phyloP scores from a whole-genome alignment of 1,140 invertebrate genomes.

The Solen grandis region DNA sequence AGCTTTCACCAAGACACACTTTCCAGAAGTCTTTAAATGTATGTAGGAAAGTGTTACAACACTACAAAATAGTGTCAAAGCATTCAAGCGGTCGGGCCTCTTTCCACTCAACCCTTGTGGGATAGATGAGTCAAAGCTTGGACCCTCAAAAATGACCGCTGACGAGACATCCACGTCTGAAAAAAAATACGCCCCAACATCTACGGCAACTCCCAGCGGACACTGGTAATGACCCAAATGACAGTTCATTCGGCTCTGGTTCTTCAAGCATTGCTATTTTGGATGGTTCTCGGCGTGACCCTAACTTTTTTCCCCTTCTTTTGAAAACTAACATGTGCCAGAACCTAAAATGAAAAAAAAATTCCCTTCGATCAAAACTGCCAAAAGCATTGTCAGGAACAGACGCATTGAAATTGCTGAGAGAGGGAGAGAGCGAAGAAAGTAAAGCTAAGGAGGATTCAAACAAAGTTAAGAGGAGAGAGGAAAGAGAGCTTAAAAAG shows the following conservation, averaged over 20 bases:
- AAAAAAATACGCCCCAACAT: background rate
- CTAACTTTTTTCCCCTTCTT: background rate
- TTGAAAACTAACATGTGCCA: background rate
- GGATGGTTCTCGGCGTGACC: background rate
- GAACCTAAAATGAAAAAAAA: background rate
- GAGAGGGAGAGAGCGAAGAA: constrained; percentile 12
- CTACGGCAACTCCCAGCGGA: background rate
- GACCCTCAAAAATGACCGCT: background rate
- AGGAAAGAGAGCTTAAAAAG: background rate
- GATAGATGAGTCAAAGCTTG: constrained; percentile 11
- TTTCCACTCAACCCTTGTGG: background rate
- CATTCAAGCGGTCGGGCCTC: background rate
- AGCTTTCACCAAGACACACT: constrained; percentile 6
- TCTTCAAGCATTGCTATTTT: background rate
- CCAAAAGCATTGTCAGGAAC: constrained; percentile 22
- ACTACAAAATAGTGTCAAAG: background rate
- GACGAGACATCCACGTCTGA: background rate
- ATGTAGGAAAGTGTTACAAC: constrained; percentile 3
- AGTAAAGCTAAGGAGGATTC: background rate
- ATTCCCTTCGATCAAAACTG: background rate
- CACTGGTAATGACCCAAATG: background rate
- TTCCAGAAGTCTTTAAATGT: constrained; percentile 16
- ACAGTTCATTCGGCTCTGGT: background rate
- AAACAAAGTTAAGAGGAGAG: background rate
- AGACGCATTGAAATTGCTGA: constrained; percentile 6